These are phyloP conservation scores for Cephus spinipes DNA, from an alignment of 2,888 invertebrate species.

Conservation along the genomic window DNA sequence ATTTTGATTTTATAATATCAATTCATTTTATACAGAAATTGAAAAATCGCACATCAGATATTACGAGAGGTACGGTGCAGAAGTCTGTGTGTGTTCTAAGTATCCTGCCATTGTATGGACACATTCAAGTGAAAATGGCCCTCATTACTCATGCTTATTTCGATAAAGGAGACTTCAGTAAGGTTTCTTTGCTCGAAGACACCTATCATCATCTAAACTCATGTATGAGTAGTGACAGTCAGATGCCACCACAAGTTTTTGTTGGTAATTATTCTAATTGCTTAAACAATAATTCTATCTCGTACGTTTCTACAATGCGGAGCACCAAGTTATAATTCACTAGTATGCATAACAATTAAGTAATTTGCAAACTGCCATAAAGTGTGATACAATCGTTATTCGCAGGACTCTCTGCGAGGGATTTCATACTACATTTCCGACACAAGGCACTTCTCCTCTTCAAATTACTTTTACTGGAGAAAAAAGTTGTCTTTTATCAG, in stretches of 20 bases:
- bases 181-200: conserved; percentile 88
- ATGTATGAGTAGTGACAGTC: conserved; percentile 75
- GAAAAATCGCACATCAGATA: conserved; percentile 91
- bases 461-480: conserved; percentile 90
- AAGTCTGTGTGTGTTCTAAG: conserved; percentile 98
- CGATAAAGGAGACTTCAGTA: conserved; percentile 92
- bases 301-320: background rate
- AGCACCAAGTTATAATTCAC: background rate
- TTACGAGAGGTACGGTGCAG: conserved; percentile 97
- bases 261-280: conserved; percentile 70
- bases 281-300: background rate
- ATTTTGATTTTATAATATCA: conserved; percentile 13
- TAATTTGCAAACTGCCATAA: conserved; percentile 1
- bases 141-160: conserved; percentile 98
- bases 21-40: conserved; percentile 77
- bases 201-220: conserved; percentile 93
- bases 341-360: background rate
- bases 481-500: conserved; percentile 90
- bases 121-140: conserved; percentile 94
- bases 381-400: conserved; percentile 32
- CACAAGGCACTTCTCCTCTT: conserved; percentile 94
- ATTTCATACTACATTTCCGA: conserved; percentile 85
- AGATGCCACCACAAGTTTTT: conserved; percentile 75
- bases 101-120: conserved; percentile 90
- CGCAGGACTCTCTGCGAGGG: conserved; percentile 84